Conservation (phyloP, 2,797 vertebrate genomes). For the Cottoperca gobio region DNA sequence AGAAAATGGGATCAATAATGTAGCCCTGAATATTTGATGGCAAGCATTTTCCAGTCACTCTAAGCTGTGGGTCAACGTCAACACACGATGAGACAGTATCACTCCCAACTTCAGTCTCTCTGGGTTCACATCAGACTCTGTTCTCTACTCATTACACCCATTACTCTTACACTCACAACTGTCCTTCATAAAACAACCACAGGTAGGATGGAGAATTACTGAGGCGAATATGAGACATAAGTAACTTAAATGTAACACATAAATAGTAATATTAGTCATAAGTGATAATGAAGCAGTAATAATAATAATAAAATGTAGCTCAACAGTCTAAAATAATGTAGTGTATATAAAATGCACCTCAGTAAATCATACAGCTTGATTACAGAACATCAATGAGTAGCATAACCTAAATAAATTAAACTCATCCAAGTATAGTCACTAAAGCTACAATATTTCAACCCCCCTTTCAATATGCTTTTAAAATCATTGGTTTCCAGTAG, state of each 20-base stretch:
- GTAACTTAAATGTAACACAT: too few species aligned
- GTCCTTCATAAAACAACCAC: too few species aligned
- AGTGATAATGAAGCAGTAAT: background rate
- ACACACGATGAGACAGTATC: background rate
- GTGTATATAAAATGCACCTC: background rate
- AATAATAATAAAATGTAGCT: background rate
- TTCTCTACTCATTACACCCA: background rate
- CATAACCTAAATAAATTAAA: background rate
- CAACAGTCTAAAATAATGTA: background rate
- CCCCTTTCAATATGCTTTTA: background rate
- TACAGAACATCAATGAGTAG: background rate
- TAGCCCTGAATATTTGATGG: background rate
- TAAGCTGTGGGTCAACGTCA: background rate
- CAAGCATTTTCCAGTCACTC: background rate
- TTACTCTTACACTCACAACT: too few species aligned
- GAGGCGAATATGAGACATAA: background rate
- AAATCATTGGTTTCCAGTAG: background rate
- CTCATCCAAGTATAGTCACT: background rate
- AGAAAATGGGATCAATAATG: background rate
- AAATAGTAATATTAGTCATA: background rate
- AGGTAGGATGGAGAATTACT: background rate
- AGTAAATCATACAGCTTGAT: background rate
- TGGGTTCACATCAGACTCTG: background rate
- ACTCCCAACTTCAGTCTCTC: background rate
- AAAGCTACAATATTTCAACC: background rate